These are phyloP conservation scores for Riparia riparia DNA, from an alignment of 2,113 vertebrate genomes.

Conservation along the genomic window DNA sequence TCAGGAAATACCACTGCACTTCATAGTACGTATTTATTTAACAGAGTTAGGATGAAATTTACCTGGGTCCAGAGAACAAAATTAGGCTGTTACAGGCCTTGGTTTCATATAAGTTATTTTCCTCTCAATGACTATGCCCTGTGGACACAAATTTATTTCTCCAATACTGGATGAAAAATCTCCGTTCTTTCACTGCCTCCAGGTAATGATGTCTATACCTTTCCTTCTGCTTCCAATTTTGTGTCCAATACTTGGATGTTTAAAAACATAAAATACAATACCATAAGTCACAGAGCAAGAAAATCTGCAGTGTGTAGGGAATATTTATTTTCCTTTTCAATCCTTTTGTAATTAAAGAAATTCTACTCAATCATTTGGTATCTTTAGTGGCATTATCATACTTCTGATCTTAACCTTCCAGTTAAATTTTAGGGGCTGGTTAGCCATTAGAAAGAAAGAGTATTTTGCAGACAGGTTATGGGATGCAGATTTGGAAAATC, in stretches of 20 bases:
- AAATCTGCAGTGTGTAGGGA: background rate
- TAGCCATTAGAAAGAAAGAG: background rate
- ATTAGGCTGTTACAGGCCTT: slow-evolving; percentile 37
- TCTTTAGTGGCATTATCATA: background rate
- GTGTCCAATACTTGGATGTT: background rate
- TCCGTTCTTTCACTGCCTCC: slow-evolving; percentile 14
- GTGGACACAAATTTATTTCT: slow-evolving; percentile 52
- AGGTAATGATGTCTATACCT: slow-evolving; percentile 25
- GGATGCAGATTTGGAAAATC: background rate
- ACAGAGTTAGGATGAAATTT: slow-evolving; percentile 56
- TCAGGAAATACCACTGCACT: slow-evolving; percentile 27
- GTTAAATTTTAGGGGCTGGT: background rate
- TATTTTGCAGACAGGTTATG: background rate
- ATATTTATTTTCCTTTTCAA: background rate
- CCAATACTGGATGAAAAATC: background rate
- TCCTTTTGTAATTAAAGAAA: background rate
- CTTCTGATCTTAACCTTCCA: background rate
- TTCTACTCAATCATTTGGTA: background rate
- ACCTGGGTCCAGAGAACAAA: slow-evolving; percentile 46
- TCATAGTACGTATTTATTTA: slow-evolving; percentile 64
- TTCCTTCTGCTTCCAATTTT: slow-evolving; percentile 46
- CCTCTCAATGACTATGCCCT: slow-evolving; percentile 32
- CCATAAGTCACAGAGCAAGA: background rate
- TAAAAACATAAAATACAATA: slow-evolving; percentile 40
- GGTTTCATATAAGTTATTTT: slow-evolving; percentile 59